Evolutionary conservation across 2,113 vertebrate genomes (phyloP), one percentile per base, ranked within the genome.

Genomic region (Lycaon pictus): DNA sequence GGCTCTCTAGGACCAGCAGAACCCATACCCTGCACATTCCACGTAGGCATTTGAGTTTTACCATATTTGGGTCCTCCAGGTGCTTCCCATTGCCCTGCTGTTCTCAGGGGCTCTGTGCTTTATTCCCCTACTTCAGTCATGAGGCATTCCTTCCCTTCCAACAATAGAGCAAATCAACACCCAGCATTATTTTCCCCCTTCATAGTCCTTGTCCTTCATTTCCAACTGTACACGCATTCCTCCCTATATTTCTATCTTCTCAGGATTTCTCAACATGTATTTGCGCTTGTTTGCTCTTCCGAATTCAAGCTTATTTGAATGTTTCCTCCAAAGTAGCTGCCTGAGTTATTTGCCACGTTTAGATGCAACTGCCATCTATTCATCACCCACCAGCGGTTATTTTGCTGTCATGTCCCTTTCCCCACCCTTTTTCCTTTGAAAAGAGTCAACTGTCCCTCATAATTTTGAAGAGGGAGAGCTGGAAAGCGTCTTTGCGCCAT

Each of bases 181-280:
- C 8, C 22, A 88, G 60, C 32, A 11, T 11, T 19, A n/a, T 74
- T 90, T 67, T 3, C 1, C 11, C 63, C 74, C 65, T 79, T 58
- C 27, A 51, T 95, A 80, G 48, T 19, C 56, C 35, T 80, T 63
- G 37, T 58, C 6, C 11, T 53, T 94, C 51, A 58, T 67, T 86
- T 87, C 51, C 86, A 65, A 35, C n/a, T 89, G 10, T 53, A 82
- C 29, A 29, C 19, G 29, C n/a, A 48, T 62, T 93, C 72, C 16
- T 76, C 43, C 7, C 12, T 91, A 48, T 29, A 71, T 86, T 92
- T 90, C 27, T 88, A 22, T 92, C 43, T 65, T 60, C 56, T 97
- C 51, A 92, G 63, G 32, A 69, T 76, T 97, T 94, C 65, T 94
- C 51, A 72, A 11, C 25, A 51, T 91, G 7, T 58, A 37, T 93